Evolutionary conservation across 2,888 invertebrate species (phyloP).

Genomic region (Acleris emargana): DNA sequence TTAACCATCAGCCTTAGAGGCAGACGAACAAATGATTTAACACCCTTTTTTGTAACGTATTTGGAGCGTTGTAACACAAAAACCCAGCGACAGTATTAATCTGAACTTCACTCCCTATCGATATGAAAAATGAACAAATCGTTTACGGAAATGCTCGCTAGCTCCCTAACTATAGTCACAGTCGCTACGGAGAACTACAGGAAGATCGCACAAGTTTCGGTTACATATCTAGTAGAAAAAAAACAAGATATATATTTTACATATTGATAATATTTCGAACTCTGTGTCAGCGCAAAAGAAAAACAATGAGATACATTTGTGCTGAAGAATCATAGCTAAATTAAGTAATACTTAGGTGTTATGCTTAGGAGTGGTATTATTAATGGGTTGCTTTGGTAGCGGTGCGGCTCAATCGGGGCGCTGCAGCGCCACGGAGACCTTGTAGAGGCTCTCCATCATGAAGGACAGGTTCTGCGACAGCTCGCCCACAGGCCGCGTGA

Average conservation of each 20-base stretch:
- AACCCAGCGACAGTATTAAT: too few species aligned
- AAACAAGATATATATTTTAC: neutral
- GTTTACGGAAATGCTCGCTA: too few species aligned
- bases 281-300: neutral
- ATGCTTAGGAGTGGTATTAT: constrained; percentile 7
- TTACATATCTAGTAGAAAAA: too few species aligned
- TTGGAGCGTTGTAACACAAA: too few species aligned
- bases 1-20: too few species aligned
- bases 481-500: constrained; percentile 76
- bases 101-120: too few species aligned
- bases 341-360: constrained; percentile 4
- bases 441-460: constrained; percentile 81
- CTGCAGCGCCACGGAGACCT: constrained; percentile 74
- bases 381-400: constrained; percentile 24
- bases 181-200: too few species aligned
- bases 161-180: too few species aligned
- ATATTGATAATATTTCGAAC: neutral
- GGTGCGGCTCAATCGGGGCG: constrained; percentile 56
- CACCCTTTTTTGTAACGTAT: too few species aligned
- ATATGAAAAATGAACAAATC: too few species aligned
- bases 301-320: constrained; percentile 14
- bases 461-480: constrained; percentile 75
- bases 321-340: constrained; percentile 1
- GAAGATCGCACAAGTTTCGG: too few species aligned
- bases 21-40: too few species aligned